Conservation (phyloP, 2,797 vertebrate genomes). For the Leptodactylus fallax region DNA sequence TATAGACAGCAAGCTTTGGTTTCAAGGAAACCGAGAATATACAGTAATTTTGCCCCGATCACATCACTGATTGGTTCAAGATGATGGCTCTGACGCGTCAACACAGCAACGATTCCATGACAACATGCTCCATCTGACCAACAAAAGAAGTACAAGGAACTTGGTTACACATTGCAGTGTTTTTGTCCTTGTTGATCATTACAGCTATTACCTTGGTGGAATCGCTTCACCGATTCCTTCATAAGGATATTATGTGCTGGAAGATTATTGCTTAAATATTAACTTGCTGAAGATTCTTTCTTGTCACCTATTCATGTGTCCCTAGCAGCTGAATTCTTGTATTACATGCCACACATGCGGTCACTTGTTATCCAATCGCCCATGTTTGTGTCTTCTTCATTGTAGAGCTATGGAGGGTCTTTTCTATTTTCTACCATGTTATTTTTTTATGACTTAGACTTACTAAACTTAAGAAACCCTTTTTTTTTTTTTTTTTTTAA, state of each 20-base stretch:
- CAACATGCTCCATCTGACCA: conserved; percentile 32
- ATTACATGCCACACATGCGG: neutral
- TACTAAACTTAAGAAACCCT: neutral
- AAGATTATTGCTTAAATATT: conserved; percentile 58
- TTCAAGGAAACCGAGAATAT: neutral
- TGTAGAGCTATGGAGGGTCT: neutral
- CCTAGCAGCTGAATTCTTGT: conserved; percentile 39
- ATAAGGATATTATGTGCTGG: conserved; percentile 32
- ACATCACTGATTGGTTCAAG: neutral
- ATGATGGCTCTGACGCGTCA: neutral
- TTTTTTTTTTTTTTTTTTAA: neutral
- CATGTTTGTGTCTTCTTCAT: conserved; percentile 19
- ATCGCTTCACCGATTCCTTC: conserved; percentile 44
- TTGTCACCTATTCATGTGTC: conserved; percentile 43
- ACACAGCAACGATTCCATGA: conserved; percentile 19
- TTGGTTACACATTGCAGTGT: conserved; percentile 4
- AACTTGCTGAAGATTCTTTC: conserved; percentile 50
- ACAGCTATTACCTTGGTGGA: conserved; percentile 32
- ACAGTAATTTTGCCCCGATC: neutral
- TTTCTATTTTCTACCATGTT: neutral
- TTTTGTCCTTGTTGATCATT: conserved; percentile 49
- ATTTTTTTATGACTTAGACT: neutral
- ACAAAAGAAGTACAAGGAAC: neutral
- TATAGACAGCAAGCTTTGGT: neutral
- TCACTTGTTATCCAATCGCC: neutral